Percentiles rank a stretch among this genome's conserved stretches.
Conservation (phyloP, 2,888 invertebrate genomes). For the Apocheima hispidaria region DNA sequence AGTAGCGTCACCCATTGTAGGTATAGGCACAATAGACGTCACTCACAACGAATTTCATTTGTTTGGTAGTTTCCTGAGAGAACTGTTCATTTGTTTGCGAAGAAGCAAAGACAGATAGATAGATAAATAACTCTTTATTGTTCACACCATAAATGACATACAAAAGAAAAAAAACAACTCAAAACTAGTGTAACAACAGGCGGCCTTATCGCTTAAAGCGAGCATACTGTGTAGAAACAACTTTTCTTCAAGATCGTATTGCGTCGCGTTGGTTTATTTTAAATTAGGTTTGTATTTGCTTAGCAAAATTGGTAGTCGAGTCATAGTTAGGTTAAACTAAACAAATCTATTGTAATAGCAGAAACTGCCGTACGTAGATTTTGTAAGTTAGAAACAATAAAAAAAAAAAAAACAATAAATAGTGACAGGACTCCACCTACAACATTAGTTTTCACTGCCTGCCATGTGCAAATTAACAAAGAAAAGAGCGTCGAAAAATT, state of each 20-base stretch:
- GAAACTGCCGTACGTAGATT: not conserved
- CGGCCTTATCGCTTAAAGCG: too few species aligned
- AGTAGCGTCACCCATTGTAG: constrained; percentile 32
- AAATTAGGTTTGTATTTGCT: constrained; percentile 22
- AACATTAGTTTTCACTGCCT: not conserved
- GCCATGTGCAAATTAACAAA: constrained; percentile 1
- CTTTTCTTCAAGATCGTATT: constrained; percentile 25
- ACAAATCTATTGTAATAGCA: constrained; percentile 12
- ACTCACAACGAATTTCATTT: constrained; percentile 33
- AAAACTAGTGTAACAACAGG: too few species aligned
- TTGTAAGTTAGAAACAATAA: too few species aligned
- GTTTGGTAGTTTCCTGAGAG: constrained; percentile 25
- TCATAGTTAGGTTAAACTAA: constrained; percentile 2
- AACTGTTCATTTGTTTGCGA: constrained; percentile 30
- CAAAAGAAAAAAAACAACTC: too few species aligned
- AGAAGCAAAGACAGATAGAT: too few species aligned
- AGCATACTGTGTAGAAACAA: constrained; percentile 22
- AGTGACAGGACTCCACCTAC: constrained; percentile 19
- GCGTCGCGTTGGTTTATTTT: constrained; percentile 15
- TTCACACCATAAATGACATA: too few species aligned
- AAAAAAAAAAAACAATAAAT: constrained; percentile 11
- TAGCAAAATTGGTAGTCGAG: constrained; percentile 8
- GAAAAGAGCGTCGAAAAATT: constrained; percentile 3
- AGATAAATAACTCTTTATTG: too few species aligned
- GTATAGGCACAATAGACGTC: constrained; percentile 31